Conservation (phyloP, 1,140 invertebrate genomes). For the Drosophila elegans region DNA sequence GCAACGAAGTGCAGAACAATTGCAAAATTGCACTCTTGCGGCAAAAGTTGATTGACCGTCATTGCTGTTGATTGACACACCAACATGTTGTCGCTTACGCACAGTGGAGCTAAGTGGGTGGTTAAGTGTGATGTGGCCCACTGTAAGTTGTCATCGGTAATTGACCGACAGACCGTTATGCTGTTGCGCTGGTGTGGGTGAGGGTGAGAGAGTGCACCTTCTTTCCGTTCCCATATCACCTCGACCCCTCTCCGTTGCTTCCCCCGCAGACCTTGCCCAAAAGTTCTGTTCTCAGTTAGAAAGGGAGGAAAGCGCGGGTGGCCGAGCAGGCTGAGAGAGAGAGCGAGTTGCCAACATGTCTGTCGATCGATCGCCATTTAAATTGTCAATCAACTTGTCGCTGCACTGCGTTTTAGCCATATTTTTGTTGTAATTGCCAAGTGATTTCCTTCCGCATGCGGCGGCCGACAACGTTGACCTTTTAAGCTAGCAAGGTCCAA, state of each 20-base stretch:
- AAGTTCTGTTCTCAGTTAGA: conserved; percentile 46
- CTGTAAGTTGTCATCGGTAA: conserved; percentile 37
- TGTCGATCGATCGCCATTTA: conserved; percentile 33
- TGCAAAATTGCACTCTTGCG: conserved; percentile 67
- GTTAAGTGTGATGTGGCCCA: conserved; percentile 16
- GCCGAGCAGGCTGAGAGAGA: background rate
- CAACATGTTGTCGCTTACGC: conserved; percentile 21
- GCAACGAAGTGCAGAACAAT: conserved; percentile 43
- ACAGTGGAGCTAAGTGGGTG: conserved; percentile 27
- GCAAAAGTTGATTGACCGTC: conserved; percentile 79
- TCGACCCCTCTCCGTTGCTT: background rate
- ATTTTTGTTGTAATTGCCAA: conserved; percentile 24
- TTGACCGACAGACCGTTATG: conserved; percentile 41
- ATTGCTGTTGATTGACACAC: conserved; percentile 77
- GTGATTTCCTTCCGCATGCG: conserved; percentile 67
- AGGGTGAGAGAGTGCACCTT: conserved; percentile 22
- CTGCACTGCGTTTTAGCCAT: conserved; percentile 15
- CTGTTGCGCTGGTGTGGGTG: background rate
- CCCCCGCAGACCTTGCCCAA: conserved; percentile 17
- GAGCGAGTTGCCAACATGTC: conserved; percentile 44
- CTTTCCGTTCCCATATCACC: conserved; percentile 33
- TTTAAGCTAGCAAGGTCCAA: conserved; percentile 38
- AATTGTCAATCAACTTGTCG: conserved; percentile 67
- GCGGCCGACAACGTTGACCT: conserved; percentile 58
- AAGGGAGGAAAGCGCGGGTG: conserved; percentile 6